phyloP scores from a whole-genome alignment of 2,797 vertebrate species.

The Sardinella longiceps region DNA sequence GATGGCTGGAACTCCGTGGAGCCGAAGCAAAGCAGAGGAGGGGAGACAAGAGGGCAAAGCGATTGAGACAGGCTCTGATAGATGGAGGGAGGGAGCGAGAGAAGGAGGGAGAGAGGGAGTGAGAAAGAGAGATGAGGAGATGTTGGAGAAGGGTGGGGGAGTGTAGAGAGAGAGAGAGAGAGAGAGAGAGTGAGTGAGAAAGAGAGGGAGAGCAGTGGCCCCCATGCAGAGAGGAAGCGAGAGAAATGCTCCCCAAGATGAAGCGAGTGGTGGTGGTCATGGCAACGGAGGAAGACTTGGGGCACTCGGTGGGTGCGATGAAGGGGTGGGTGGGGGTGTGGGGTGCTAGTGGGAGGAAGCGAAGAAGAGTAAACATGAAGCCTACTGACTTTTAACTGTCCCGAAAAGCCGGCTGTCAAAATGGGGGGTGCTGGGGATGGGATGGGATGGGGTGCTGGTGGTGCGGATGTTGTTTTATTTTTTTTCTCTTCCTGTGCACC shows the following conservation, averaged over 20 bases:
- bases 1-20: slow-evolving; percentile 25
- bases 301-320: not conserved
- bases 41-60: slow-evolving; percentile 26
- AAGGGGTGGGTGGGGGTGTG: not conserved
- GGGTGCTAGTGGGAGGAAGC: not conserved
- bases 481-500: not conserved
- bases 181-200: slow-evolving; percentile 5
- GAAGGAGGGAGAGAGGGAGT: not conserved
- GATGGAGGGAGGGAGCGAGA: not conserved
- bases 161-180: slow-evolving; percentile 6
- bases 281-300: not conserved
- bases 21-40: not conserved
- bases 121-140: not conserved
- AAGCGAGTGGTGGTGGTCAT: slow-evolving; percentile 32
- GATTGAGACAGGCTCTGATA: slow-evolving; percentile 30
- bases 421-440: not conserved
- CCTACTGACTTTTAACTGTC: not conserved
- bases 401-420: not conserved
- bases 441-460: not conserved
- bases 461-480: not conserved
- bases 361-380: slow-evolving; percentile 1
- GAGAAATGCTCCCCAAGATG: slow-evolving; percentile 5
- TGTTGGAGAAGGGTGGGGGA: not conserved
- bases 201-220: slow-evolving; percentile 17
- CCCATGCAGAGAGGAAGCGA: slow-evolving; percentile 2